Percentiles rank a stretch among this genome's conserved stretches.
Conservation (phyloP, 2,113 vertebrate genomes). For the Nematolebias whitei region DNA sequence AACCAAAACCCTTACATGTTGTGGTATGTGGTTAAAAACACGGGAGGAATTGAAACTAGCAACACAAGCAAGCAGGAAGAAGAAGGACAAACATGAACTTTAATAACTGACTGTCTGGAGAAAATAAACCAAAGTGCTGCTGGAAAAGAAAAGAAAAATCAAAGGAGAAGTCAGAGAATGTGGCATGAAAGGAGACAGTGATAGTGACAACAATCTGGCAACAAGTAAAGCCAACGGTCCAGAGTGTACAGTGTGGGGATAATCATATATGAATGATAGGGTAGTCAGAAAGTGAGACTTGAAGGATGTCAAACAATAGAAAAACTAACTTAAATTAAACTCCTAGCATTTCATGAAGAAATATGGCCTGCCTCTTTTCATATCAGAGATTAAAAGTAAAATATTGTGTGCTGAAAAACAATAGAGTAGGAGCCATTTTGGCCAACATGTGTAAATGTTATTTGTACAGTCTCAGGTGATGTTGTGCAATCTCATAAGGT, state of each 20-base stretch:
- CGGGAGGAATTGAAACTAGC: no score
- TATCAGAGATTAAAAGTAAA: no score
- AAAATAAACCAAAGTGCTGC: background rate
- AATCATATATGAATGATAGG: background rate
- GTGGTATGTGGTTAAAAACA: background rate
- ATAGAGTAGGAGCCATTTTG: no score
- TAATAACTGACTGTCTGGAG: background rate
- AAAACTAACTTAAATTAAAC: background rate
- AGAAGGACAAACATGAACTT: background rate
- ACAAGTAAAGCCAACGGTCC: background rate
- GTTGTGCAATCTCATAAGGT: no score
- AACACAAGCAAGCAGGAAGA: background rate
- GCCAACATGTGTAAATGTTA: no score
- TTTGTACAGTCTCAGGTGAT: no score
- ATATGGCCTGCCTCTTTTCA: no score
- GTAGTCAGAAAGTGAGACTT: background rate
- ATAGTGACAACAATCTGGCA: background rate
- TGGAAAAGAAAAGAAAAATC: background rate
- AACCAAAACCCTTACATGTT: background rate
- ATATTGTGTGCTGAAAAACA: no score
- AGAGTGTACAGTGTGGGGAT: background rate
- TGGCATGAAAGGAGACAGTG: background rate
- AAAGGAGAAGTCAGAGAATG: background rate
- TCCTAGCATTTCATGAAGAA: no score
- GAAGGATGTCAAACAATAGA: background rate